phyloP scores from a whole-genome alignment of 2,888 invertebrate genomes.

The Germaria angustata region DNA sequence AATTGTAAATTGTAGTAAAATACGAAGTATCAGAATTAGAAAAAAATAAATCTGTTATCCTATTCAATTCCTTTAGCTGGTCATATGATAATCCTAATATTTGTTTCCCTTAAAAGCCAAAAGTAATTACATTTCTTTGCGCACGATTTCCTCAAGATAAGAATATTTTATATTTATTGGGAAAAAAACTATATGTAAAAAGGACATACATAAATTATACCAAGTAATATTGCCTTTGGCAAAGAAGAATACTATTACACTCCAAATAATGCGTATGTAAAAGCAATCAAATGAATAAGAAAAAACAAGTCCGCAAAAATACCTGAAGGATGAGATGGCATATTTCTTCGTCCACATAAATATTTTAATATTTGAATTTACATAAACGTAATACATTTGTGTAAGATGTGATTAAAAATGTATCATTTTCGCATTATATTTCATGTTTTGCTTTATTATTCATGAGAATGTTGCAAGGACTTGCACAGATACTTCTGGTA shows the following conservation, averaged over 20 bases:
- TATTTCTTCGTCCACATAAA: background rate
- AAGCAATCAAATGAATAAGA: constrained; percentile 2
- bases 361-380: constrained; percentile 20
- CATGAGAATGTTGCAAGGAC: background rate
- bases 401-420: constrained; percentile 37
- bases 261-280: constrained; percentile 18
- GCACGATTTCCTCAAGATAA: background rate
- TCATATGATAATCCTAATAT: background rate
- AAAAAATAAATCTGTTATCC: background rate
- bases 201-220: constrained; percentile 32
- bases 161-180: constrained; percentile 6
- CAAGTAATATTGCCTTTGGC: constrained; percentile 37
- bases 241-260: constrained; percentile 16
- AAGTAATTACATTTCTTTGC: constrained; percentile 8
- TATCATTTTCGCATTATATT: background rate
- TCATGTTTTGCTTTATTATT: background rate
- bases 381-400: constrained; percentile 15
- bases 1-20: too few relatives aligned
- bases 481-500: too few relatives aligned
- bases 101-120: background rate
- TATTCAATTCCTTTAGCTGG: background rate
- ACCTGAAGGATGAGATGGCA: background rate
- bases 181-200: background rate
- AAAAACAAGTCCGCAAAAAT: background rate
- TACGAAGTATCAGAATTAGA: background rate